Base-by-base conservation (phyloP, 2,888 invertebrate genomes). In the Eulithis prunata region DNA sequence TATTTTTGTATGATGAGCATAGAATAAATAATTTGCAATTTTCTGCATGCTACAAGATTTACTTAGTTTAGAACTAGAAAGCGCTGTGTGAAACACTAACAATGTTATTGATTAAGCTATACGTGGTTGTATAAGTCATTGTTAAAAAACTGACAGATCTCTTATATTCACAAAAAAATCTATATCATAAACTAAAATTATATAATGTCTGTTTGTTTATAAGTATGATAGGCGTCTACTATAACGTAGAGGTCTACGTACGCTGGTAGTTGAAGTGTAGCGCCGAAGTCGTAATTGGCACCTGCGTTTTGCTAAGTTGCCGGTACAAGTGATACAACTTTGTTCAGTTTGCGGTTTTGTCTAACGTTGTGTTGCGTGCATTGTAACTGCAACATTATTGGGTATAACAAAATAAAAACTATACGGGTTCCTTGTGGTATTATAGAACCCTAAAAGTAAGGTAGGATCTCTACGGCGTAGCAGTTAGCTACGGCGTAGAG, bases 231-330 rank as follows among this genome's bases (percentile, higher is more conserved):
- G 55, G 43, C 21, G 54, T 56, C 4, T 14, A 43, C 21, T 51
- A 12, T 51, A 38, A 52, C 46, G 51, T 8, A 12, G 51, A 38
- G 63, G 54, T 58, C 57, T 41, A 3, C 11, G 4, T 51, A 55
- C 14, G 28, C 38, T 62, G 66, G 62, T 54, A 12, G 28, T 10
- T 41, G 47, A n/a, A 28, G 46, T 52, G 56, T 56, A 45, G 67
- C n/a, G 41, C 13, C 36, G 28, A 81, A 85, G 84, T 84, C 82
- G 80, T 88, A 85, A 87, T 89, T 85, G 83, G 84, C 89, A 88
- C 89, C 89, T 88, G 88, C 77, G 84, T 79, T 81, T 77, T 74
- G 75, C 76, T 71, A 86, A 86, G 84, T 87, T 88, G 80, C 75
- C 74, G 75, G 58, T 60, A 57, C 63, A 56, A 64, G 57, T 57